Evolutionary conservation across 2,888 invertebrate species (phyloP).

Genomic region (Drosophila flavopinicola): DNA sequence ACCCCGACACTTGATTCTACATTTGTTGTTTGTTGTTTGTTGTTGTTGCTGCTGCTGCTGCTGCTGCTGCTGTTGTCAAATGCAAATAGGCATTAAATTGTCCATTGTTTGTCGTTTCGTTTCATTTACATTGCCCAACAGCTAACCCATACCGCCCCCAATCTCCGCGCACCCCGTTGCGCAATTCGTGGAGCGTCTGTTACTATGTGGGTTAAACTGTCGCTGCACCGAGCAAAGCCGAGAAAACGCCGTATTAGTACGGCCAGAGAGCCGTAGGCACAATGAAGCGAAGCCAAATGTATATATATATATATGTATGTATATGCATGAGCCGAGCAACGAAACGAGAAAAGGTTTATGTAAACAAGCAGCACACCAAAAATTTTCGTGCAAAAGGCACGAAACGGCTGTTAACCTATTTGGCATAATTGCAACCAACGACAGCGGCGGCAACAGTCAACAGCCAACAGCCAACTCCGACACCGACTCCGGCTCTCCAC

Average conservation of each 20-base stretch:
- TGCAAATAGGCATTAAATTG: conserved; percentile 77
- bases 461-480: conserved; percentile 43
- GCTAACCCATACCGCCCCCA: conserved; percentile 13
- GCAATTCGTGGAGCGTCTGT: conserved; percentile 41
- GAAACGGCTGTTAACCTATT: conserved; percentile 79
- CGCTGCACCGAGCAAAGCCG: conserved; percentile 43
- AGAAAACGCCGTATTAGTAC: conserved; percentile 11
- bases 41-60: conserved; percentile 16
- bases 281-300: conserved; percentile 1
- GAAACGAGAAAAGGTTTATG: conserved; percentile 71
- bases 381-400: conserved; percentile 69
- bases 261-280: conserved; percentile 22
- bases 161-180: conserved; percentile 41
- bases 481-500: conserved; percentile 44
- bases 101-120: conserved; percentile 67
- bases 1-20: conserved; percentile 69
- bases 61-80: conserved; percentile 51
- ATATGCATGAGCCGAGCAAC: conserved; percentile 22
- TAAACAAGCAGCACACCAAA: conserved; percentile 58
- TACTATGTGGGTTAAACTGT: conserved; percentile 69
- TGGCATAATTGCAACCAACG: conserved; percentile 73
- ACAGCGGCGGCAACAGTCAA: conserved; percentile 13
- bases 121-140: conserved; percentile 66
- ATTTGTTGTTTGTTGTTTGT: conserved; percentile 37
- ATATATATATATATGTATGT: neutral